Evolutionary conservation across 2,888 invertebrate genomes (phyloP), one percentile per base, ranked within the genome.

Genomic region (Trypoxylon attenuatum): DNA sequence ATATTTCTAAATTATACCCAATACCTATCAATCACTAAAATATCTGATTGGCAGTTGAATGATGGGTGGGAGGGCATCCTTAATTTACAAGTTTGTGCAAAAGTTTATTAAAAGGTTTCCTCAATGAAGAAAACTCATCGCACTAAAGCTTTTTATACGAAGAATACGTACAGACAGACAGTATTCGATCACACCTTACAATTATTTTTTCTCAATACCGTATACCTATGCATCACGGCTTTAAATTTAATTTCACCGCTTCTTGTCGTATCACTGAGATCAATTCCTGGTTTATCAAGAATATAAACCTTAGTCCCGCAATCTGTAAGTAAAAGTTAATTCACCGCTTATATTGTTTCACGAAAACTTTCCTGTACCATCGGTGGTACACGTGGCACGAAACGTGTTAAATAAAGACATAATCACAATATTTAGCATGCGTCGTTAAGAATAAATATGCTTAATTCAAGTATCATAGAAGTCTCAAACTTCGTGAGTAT

Each of bases 201-300:
- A 33, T 33, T 33, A 33, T 33, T 33, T 13, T 13, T 33, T 33
- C n/a, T 33, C 33, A 33, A 33, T 33, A 33, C 33, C 10, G 33
- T 33, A 47, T n/a, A n/a, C n/a, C n/a, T n/a, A 45, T 33, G 39
- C 29, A n/a, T 83, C 69, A 86, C 49, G 86, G 83, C 74, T 83
- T 87, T 49, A 91, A 88, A 84, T 92, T 94, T 66, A 94, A 92
- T 87, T 94, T 94, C 1, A 94, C 93, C 64, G 95, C 93, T 88
- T 97, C 97, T 86, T 94, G 94, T 54, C 96, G 91, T 77, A 97
- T 96, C 38, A 94, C 94, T 83, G 93, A 93, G 76, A 97, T 95
- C 49, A 98, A 89, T 79, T 97, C 96, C 86, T 95, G 95, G 88
- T 98, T 97, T 62, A 98, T 93, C 69, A 96, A 90, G 87, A 98